Percentiles rank a stretch among this genome's conserved stretches.
phyloP scores from a whole-genome alignment of 2,113 vertebrate genomes.

The Hippocampus mohnikei region DNA sequence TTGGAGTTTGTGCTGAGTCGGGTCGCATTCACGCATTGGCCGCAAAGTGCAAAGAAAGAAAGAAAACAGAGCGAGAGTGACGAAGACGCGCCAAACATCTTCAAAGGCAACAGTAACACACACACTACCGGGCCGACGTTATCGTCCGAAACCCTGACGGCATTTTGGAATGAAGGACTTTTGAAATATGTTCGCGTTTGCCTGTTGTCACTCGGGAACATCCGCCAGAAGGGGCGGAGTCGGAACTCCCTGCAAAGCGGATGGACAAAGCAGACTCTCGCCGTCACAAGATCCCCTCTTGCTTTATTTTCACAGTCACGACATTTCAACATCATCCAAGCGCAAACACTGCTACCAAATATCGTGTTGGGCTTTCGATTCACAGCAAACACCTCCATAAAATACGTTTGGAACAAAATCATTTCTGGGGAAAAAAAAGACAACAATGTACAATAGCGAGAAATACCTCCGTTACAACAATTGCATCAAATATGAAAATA shows the following conservation, averaged over 20 bases:
- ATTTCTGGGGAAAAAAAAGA: slow-evolving; percentile 58
- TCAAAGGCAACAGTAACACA: too few relatives aligned
- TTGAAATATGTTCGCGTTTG: too few relatives aligned
- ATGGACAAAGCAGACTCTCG: too few relatives aligned
- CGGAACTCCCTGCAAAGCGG: too few relatives aligned
- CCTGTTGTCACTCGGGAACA: too few relatives aligned
- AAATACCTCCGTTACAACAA: slow-evolving; percentile 63
- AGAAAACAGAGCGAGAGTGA: too few relatives aligned
- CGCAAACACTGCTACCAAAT: slow-evolving; percentile 96
- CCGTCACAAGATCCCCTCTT: slow-evolving; percentile 6
- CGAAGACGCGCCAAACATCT: too few relatives aligned
- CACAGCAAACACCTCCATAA: slow-evolving; percentile 85
- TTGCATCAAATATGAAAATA: slow-evolving; percentile 74
- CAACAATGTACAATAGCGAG: slow-evolving; percentile 57
- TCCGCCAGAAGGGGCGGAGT: too few relatives aligned
- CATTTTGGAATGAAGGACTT: too few relatives aligned
- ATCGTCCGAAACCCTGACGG: too few relatives aligned
- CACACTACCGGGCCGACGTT: too few relatives aligned
- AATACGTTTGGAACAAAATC: slow-evolving; percentile 82
- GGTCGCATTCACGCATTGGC: not conserved
- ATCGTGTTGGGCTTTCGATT: slow-evolving; percentile 75
- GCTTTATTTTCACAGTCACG: slow-evolving; percentile 59
- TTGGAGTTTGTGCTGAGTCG: slow-evolving; percentile 9
- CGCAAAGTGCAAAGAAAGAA: too few relatives aligned
- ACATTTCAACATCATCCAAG: slow-evolving; percentile 75